phyloP scores from a whole-genome alignment of 92 coral and sea anemone species.

The Umimayanthus chanpuru region DNA sequence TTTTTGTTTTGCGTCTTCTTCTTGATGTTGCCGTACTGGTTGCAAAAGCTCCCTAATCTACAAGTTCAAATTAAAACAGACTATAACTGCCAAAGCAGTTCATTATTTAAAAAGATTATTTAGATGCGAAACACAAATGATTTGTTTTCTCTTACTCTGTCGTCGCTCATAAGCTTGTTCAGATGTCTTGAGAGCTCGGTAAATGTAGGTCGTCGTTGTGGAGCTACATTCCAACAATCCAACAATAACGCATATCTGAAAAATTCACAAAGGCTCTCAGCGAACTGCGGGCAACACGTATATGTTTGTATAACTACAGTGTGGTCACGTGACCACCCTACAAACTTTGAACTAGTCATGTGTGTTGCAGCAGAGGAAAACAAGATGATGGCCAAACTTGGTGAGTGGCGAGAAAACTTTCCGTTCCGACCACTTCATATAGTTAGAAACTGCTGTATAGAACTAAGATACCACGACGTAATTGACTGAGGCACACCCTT shows the following conservation, averaged over 20 bases:
- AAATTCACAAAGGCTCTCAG: background rate
- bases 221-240: slow-evolving; percentile 98
- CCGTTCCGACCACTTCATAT: too few relatives aligned
- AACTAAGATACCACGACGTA: too few relatives aligned
- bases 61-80: background rate
- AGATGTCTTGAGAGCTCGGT: slow-evolving; percentile 86
- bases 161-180: slow-evolving; percentile 84
- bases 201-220: slow-evolving; percentile 92
- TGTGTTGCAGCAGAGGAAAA: too few relatives aligned
- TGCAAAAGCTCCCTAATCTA: background rate
- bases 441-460: too few relatives aligned
- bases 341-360: too few relatives aligned
- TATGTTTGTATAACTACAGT: background rate
- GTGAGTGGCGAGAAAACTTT: too few relatives aligned
- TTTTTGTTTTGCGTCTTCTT: too few relatives aligned
- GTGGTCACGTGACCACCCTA: too few relatives aligned
- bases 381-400: too few relatives aligned
- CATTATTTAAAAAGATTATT: background rate
- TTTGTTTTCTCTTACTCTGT: slow-evolving; percentile 66
- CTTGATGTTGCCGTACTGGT: background rate
- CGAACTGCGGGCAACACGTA: background rate
- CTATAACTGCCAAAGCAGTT: background rate
- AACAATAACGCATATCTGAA: slow-evolving; percentile 81
- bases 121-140: background rate
- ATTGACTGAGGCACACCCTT: too few relatives aligned